phyloP scores from a whole-genome alignment of 2,113 vertebrate genomes.

The Symphodus melops region DNA sequence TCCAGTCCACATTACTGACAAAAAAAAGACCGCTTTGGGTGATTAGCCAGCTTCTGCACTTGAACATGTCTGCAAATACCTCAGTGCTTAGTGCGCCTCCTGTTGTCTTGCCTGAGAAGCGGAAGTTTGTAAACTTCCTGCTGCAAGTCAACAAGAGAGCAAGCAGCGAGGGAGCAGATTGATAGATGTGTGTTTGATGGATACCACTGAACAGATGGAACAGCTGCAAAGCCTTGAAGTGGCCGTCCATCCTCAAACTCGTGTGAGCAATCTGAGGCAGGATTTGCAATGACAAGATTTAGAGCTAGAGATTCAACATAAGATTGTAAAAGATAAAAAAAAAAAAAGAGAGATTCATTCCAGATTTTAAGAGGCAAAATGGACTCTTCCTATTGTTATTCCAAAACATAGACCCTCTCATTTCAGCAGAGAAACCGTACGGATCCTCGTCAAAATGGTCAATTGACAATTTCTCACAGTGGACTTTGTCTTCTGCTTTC shows the following conservation, averaged over 20 bases:
- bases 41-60: not conserved
- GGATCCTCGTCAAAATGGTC: slow-evolving; percentile 27
- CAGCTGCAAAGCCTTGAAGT: slow-evolving; percentile 60
- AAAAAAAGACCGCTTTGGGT: not conserved
- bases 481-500: slow-evolving; percentile 21
- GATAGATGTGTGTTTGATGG: slow-evolving; percentile 55
- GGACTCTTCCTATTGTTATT: slow-evolving; percentile 39
- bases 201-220: slow-evolving; percentile 59
- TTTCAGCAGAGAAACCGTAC: slow-evolving; percentile 36
- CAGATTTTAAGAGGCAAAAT: slow-evolving; percentile 26
- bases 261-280: slow-evolving; percentile 25
- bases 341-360: slow-evolving; percentile 4
- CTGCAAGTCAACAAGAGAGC: slow-evolving; percentile 19
- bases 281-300: slow-evolving; percentile 34
- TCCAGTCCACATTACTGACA: no score
- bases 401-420: slow-evolving; percentile 19
- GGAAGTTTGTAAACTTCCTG: slow-evolving; percentile 53
- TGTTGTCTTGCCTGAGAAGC: slow-evolving; percentile 8
- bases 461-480: slow-evolving; percentile 31
- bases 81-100: not conserved
- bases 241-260: slow-evolving; percentile 48
- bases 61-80: not conserved
- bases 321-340: not conserved
- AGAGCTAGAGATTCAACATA: slow-evolving; percentile 2
- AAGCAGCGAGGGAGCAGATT: slow-evolving; percentile 26